phyloP scores from a whole-genome alignment of 1,140 invertebrate genomes.

The Latrodectus geometricus region DNA sequence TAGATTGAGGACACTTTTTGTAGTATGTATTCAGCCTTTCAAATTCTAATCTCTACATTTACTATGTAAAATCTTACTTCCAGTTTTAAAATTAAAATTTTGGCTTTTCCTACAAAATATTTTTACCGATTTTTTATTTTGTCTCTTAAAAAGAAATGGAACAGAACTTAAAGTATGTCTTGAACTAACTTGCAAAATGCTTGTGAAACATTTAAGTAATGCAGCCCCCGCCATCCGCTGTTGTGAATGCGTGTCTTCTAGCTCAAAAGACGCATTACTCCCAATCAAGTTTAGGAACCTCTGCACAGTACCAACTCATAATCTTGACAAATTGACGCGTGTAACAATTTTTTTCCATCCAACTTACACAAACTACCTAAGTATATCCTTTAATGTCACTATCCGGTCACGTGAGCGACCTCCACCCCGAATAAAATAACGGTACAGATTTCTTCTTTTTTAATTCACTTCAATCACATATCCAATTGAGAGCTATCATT shows the following conservation, averaged over 20 bases:
- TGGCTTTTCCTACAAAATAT: too few species aligned
- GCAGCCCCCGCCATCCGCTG: neutral
- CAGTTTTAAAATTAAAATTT: too few species aligned
- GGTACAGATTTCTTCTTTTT: constrained; percentile 17
- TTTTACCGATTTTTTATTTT: too few species aligned
- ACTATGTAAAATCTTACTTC: too few species aligned
- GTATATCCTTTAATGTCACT: constrained; percentile 14
- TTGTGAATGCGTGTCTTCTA: neutral
- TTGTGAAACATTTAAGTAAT: neutral
- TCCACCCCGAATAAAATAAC: constrained; percentile 14
- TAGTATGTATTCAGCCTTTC: too few species aligned
- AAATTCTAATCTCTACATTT: too few species aligned
- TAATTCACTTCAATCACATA: neutral
- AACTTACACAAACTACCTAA: neutral
- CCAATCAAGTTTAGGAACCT: neutral
- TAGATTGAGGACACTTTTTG: too few species aligned
- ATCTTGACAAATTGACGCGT: constrained; percentile 40
- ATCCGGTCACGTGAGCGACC: constrained; percentile 7
- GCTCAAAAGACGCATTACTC: neutral
- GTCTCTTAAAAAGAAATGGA: too few species aligned
- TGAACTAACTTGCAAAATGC: too few species aligned
- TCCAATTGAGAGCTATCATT: neutral
- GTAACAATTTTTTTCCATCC: constrained; percentile 4
- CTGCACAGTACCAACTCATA: constrained; percentile 1
- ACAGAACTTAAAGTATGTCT: too few species aligned